Conservation (phyloP, 2,888 invertebrate genomes). For the Dolichopus griseipennis region DNA sequence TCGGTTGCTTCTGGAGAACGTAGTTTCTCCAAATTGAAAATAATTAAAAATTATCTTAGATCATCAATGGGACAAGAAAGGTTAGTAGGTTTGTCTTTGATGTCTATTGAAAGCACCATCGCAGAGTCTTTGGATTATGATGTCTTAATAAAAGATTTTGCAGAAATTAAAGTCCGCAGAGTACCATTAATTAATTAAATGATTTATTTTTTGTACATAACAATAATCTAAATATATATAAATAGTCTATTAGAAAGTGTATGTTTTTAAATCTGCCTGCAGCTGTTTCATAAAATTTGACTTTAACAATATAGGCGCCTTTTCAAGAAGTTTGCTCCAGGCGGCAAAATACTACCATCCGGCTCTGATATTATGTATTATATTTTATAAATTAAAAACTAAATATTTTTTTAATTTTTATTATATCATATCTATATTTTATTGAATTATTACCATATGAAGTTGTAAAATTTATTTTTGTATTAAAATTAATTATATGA, state of each 20-base stretch:
- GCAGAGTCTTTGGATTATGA: constrained; percentile 10
- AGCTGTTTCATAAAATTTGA: constrained; percentile 7
- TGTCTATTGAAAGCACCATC: constrained; percentile 10
- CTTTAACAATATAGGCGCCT: constrained; percentile 8
- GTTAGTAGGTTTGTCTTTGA: constrained; percentile 9
- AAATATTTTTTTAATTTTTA: no score
- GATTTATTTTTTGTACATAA: constrained; percentile 9
- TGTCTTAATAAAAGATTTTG: constrained; percentile 10
- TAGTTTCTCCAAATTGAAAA: constrained; percentile 7
- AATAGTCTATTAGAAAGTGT: constrained; percentile 6
- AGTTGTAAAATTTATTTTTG: no score
- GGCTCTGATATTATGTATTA: no score
- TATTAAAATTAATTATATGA: no score
- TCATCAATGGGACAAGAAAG: constrained; percentile 2
- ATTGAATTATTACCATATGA: no score
- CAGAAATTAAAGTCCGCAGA: constrained; percentile 9
- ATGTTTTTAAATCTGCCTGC: neutral
- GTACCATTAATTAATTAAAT: constrained; percentile 9
- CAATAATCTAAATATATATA: constrained; percentile 8
- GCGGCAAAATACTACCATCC: constrained; percentile 10
- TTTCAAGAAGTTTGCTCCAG: constrained; percentile 10
- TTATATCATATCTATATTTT: no score
- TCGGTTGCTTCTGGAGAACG: constrained; percentile 8
- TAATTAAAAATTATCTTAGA: constrained; percentile 11
- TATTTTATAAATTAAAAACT: no score